A percentile compares a stretch with the other conserved stretches of the same genome.
Evolutionary conservation across 1,140 invertebrate genomes (phyloP).

Genomic region (Temnothorax curvispinosus): DNA sequence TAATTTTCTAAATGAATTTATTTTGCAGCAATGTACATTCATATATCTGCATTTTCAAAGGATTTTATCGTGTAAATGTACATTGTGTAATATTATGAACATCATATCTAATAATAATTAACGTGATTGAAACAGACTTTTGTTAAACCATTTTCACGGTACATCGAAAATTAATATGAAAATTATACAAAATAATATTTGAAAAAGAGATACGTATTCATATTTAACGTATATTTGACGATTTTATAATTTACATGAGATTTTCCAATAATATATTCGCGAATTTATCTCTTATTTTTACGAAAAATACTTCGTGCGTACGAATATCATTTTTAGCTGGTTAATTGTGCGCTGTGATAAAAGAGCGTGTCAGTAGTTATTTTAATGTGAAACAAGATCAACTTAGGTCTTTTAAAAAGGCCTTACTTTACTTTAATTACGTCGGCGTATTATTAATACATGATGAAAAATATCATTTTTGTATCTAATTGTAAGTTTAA

Average conservation of each 20-base stretch:
- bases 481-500: too few species aligned
- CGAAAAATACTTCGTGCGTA: background rate
- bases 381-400: conserved; percentile 7
- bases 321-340: background rate
- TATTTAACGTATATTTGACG: background rate
- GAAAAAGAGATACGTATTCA: background rate
- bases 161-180: conserved; percentile 2
- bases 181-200: background rate
- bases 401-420: conserved; percentile 15
- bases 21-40: background rate
- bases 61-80: background rate
- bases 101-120: background rate
- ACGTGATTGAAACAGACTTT: background rate
- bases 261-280: background rate
- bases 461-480: background rate
- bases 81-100: conserved; percentile 4
- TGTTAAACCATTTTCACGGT: background rate
- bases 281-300: background rate
- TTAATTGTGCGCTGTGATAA: background rate
- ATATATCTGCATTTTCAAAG: background rate
- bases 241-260: background rate
- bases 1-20: conserved; percentile 15
- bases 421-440: conserved; percentile 1
- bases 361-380: background rate
- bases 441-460: conserved; percentile 10